Conservation (phyloP, 2,113 vertebrate genomes). For the Piaya cayana region DNA sequence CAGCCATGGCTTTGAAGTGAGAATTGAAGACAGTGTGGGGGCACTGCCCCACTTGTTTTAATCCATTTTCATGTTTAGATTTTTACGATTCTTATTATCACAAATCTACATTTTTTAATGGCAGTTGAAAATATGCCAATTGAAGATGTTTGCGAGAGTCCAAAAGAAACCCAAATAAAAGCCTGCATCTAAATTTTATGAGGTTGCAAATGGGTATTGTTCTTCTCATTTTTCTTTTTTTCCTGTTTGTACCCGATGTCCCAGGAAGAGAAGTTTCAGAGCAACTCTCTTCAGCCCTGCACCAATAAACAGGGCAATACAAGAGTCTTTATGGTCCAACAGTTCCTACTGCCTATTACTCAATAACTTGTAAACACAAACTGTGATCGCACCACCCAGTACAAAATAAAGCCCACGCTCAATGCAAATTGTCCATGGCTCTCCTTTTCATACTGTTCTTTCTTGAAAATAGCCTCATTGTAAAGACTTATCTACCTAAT, state of each 20-base stretch:
- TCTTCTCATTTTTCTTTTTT: constrained; percentile 18
- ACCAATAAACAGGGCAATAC: constrained; percentile 10
- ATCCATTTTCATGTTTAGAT: background rate
- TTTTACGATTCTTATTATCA: background rate
- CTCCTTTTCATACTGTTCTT: background rate
- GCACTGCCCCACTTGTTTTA: background rate
- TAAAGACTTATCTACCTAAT: background rate
- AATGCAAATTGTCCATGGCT: background rate
- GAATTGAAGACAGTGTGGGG: background rate
- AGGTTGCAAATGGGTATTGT: background rate
- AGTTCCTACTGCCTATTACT: background rate
- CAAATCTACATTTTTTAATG: background rate
- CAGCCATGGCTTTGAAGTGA: background rate
- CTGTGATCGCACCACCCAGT: background rate
- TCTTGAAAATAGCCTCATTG: background rate
- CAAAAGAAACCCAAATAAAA: background rate
- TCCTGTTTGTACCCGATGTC: background rate
- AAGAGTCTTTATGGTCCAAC: background rate
- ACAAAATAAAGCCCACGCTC: constrained; percentile 26
- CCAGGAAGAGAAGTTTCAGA: constrained; percentile 8
- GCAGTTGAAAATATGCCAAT: background rate
- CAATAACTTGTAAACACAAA: background rate
- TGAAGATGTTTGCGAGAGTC: background rate
- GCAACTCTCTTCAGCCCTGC: background rate
- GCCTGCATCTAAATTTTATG: background rate